These are phyloP conservation scores for Hippoglossus stenolepis DNA, from an alignment of 2,113 vertebrate species.

Conservation along the genomic window DNA sequence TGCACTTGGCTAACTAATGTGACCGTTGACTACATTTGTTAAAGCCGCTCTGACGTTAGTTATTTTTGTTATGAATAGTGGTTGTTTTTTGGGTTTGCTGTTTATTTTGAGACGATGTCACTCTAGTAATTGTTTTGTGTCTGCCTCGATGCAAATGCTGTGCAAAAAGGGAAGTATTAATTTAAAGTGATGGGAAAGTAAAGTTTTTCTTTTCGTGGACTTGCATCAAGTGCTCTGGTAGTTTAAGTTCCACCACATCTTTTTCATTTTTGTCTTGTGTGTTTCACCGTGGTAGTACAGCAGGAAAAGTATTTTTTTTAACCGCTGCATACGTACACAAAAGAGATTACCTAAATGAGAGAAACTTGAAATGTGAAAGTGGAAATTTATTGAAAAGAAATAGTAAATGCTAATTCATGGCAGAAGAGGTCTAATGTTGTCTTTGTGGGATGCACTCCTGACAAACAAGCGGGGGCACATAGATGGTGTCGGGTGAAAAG, in stretches of 20 bases:
- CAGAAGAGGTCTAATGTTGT: too few species aligned
- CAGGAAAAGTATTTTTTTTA: background rate
- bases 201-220: background rate
- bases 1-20: background rate
- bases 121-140: background rate
- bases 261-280: background rate
- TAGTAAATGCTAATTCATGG: too few species aligned
- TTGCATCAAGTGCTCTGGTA: background rate
- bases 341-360: background rate
- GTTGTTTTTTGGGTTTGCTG: background rate
- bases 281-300: background rate
- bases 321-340: background rate
- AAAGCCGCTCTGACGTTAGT: background rate
- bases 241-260: background rate
- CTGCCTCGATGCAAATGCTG: background rate
- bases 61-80: background rate
- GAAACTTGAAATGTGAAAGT: background rate
- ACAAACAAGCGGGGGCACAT: background rate
- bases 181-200: background rate
- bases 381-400: too few species aligned
- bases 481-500: conserved; percentile 3
- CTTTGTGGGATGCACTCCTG: background rate
- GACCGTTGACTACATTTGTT: background rate
- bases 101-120: background rate
- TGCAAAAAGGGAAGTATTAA: too few species aligned